A percentile compares a stretch with the other conserved stretches of the same genome.
Evolutionary conservation across 1,140 invertebrate species (phyloP).

Genomic region (Sycophaga agraensis): DNA sequence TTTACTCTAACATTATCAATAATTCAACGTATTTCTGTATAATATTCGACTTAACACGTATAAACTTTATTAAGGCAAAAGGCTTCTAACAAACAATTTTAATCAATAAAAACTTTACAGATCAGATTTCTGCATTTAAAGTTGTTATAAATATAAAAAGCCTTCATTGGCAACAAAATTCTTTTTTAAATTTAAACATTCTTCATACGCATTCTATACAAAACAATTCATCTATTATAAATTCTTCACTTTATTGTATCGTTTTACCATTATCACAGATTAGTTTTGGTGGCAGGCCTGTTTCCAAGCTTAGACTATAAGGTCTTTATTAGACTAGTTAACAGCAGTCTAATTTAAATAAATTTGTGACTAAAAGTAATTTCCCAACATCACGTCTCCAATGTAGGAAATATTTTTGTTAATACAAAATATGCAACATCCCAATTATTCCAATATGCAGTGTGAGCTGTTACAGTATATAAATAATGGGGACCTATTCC

Average conservation of each 20-base stretch:
- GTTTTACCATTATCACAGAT: slow-evolving; percentile 57
- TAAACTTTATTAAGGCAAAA: too few species aligned
- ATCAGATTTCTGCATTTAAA: too few species aligned
- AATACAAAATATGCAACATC: slow-evolving; percentile 73
- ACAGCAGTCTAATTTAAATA: slow-evolving; percentile 31
- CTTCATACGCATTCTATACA: slow-evolving; percentile 20
- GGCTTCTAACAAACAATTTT: too few species aligned
- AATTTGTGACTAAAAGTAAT: slow-evolving; percentile 31
- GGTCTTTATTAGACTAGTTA: slow-evolving; percentile 49
- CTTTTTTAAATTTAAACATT: too few species aligned
- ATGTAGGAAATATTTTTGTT: slow-evolving; percentile 64
- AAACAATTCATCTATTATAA: slow-evolving; percentile 21
- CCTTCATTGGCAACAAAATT: too few species aligned
- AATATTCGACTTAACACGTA: too few species aligned
- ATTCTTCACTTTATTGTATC: slow-evolving; percentile 53
- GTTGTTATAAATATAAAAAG: too few species aligned
- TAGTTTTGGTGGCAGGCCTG: slow-evolving; percentile 51
- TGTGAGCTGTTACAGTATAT: slow-evolving; percentile 69
- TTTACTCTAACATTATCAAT: too few species aligned
- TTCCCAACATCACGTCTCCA: slow-evolving; percentile 56
- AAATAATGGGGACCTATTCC: slow-evolving; percentile 65
- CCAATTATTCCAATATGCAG: slow-evolving; percentile 71
- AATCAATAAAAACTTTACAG: too few species aligned
- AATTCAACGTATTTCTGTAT: too few species aligned
- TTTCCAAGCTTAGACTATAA: slow-evolving; percentile 37